Conservation (phyloP, 2,113 vertebrate species). For the Platysteira castanea region DNA sequence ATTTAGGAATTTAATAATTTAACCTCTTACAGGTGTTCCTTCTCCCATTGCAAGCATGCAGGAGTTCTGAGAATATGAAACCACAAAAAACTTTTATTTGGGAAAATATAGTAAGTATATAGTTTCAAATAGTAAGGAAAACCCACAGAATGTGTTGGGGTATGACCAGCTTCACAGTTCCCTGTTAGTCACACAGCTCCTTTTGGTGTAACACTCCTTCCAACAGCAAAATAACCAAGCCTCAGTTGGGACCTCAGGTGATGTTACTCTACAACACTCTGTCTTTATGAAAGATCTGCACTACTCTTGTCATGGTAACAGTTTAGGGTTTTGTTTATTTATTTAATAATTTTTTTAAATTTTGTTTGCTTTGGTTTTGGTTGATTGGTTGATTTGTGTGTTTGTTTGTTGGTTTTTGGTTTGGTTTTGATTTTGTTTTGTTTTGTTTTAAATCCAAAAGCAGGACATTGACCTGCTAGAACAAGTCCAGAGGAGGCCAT, state of each 20-base stretch:
- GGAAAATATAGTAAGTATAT: background rate
- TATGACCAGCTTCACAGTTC: background rate
- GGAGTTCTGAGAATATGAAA: conserved; percentile 3
- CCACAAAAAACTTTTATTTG: background rate
- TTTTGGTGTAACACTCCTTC: background rate
- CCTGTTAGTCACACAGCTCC: background rate
- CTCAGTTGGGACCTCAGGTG: background rate
- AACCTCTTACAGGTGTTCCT: conserved; percentile 48
- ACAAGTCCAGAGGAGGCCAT: background rate
- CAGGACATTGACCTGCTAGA: background rate
- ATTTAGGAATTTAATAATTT: conserved; percentile 52
- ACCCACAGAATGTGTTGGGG: background rate
- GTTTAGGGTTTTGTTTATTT: background rate
- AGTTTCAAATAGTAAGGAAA: background rate
- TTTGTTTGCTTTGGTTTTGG: background rate
- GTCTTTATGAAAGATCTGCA: background rate
- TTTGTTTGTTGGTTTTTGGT: background rate
- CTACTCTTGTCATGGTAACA: background rate
- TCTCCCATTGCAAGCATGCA: background rate
- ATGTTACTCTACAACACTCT: background rate
- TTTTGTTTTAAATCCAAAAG: background rate
- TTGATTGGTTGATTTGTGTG: background rate
- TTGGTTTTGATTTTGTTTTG: background rate
- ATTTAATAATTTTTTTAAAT: background rate
- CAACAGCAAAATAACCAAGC: background rate